Base-by-base conservation (phyloP, 1,140 invertebrate species). In the Pteromalus puparum region DNA sequence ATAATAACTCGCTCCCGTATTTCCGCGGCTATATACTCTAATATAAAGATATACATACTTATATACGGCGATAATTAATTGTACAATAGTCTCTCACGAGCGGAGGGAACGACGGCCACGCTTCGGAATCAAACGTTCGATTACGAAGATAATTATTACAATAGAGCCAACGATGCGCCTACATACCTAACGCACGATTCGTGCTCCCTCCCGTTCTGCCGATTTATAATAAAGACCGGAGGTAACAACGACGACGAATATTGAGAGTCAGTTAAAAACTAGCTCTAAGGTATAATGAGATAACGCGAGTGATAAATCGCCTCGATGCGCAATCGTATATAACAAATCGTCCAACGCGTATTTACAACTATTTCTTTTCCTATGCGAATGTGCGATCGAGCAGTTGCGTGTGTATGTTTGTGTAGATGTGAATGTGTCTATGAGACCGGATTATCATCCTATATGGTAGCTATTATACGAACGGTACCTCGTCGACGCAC, bases 311-410 rank as follows among this genome's bases (percentile, higher is more conserved):
- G 53, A n/a, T 61, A 61, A 21, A 61, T 61, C 53, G 53, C 18
- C 53, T 61, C 18, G 53, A 61, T 61, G 53, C 21, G 18, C 18
- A 61, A 61, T 61, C 5, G 18, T 68, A 34, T 68, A 67, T 76
- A 76, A 79, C 48, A 42, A 85, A 79, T 78, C 76, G 46, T 82
- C 78, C 38, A 67, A 85, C 24, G 24, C 78, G 34, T 85, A 85
- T 85, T 42, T 85, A 85, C 84, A 85, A n/a, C 30, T 46, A 18
- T 42, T 9, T 70, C 68, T 61, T 21, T 61, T 53, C 4, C 15
- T 61, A 38, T 38, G 78, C 65, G 68, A 77, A 77, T 82, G 42
- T 42, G 48, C 65, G 48, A 82, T 75, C 42, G 67, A 18, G 46
- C 26, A 46, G 68, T 85, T 61, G 30, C 67, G 21, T 78, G 28